These are phyloP conservation scores for Montipora sp. DNA, from an alignment of 64 coral and sea anemone genomes.

Conservation along the genomic window DNA sequence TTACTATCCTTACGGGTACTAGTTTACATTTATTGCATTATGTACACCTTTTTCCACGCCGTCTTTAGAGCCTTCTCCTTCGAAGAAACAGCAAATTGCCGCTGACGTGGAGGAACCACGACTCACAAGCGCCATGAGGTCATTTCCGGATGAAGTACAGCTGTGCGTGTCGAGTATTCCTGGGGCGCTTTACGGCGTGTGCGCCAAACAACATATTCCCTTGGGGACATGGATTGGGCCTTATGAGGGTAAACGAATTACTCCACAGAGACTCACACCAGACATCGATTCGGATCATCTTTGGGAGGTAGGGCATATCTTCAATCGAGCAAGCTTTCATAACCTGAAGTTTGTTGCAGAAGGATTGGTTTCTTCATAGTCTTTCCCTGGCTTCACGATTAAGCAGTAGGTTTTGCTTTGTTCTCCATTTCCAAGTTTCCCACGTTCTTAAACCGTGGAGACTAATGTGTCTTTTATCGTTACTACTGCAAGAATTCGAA, in stretches of 20 bases:
- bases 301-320: constrained; percentile 72
- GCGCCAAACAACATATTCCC: constrained; percentile 78
- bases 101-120: constrained; percentile 20
- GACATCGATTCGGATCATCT: constrained; percentile 64
- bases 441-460: too few relatives aligned
- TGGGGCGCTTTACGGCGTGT: constrained; percentile 73
- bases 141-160: constrained; percentile 81
- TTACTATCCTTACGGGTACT: not conserved
- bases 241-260: constrained; percentile 71
- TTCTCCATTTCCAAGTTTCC: too few relatives aligned
- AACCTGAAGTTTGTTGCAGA: too few relatives aligned
- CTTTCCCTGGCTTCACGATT: too few relatives aligned
- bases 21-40: too few relatives aligned
- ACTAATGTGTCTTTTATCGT: too few relatives aligned
- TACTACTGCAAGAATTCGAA: too few relatives aligned
- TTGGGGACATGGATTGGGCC: constrained; percentile 87
- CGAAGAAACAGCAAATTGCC: constrained; percentile 17
- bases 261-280: constrained; percentile 43
- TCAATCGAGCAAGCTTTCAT: not conserved
- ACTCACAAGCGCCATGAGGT: constrained; percentile 67
- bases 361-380: too few relatives aligned
- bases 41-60: not conserved
- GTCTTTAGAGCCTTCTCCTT: not conserved
- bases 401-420: too few relatives aligned
- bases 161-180: constrained; percentile 75